Conservation (phyloP, 2,888 invertebrate genomes). For the Crocallis elinguaria region DNA sequence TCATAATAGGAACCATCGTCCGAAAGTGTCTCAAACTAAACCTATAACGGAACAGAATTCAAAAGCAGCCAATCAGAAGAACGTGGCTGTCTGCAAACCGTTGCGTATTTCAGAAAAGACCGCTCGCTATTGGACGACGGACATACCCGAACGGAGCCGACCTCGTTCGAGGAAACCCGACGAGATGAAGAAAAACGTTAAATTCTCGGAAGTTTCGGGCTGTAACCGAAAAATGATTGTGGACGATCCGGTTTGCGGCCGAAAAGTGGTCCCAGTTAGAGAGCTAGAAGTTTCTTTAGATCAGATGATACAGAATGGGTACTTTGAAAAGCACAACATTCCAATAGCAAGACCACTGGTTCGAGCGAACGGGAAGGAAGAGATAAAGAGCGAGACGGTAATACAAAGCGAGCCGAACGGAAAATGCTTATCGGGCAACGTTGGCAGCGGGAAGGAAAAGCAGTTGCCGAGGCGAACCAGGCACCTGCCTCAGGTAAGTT, state of each 20-base stretch:
- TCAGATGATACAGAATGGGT: slow-evolving; percentile 81
- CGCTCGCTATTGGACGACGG: slow-evolving; percentile 76
- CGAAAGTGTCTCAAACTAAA: slow-evolving; percentile 29
- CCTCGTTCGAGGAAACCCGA: slow-evolving; percentile 62
- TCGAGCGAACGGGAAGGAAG: slow-evolving; percentile 50
- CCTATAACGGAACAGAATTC: slow-evolving; percentile 40
- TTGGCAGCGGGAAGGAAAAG: slow-evolving; percentile 45
- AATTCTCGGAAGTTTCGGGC: slow-evolving; percentile 80
- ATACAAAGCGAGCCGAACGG: slow-evolving; percentile 67
- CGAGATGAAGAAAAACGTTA: slow-evolving; percentile 78
- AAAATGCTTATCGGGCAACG: slow-evolving; percentile 65
- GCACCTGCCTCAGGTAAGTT: slow-evolving; percentile 75
- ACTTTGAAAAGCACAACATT: slow-evolving; percentile 79
- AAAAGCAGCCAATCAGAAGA: slow-evolving; percentile 53
- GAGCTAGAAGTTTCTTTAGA: slow-evolving; percentile 79
- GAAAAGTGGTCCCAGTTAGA: slow-evolving; percentile 76
- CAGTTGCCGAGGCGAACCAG: slow-evolving; percentile 58
- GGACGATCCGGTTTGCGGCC: slow-evolving; percentile 72
- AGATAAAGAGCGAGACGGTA: slow-evolving; percentile 45
- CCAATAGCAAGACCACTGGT: slow-evolving; percentile 64
- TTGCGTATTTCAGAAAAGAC: slow-evolving; percentile 69
- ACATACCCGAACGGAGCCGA: slow-evolving; percentile 59
- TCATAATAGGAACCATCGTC: slow-evolving; percentile 26
- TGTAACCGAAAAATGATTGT: slow-evolving; percentile 78
- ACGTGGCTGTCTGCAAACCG: slow-evolving; percentile 77